Conservation (phyloP, 2,888 invertebrate species). For the Ypsolopha scabrella region DNA sequence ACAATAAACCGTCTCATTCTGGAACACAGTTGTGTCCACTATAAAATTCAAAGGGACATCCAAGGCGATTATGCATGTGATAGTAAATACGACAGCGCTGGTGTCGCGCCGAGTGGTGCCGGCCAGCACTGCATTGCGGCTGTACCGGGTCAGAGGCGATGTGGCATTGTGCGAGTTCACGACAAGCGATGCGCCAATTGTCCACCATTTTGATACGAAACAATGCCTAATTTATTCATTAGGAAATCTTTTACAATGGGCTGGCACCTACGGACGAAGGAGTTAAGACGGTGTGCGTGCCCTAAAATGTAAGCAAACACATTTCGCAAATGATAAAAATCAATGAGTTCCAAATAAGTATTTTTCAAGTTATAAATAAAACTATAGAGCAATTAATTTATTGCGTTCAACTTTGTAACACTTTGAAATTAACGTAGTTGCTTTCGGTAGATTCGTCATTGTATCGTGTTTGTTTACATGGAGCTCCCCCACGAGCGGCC, state of each 20-base stretch:
- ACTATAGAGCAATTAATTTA: too few relatives aligned
- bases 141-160: constrained; percentile 44
- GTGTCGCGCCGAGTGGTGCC: constrained; percentile 39
- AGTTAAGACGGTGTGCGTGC: too few relatives aligned
- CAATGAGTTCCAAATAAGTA: too few relatives aligned
- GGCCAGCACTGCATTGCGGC: constrained; percentile 50
- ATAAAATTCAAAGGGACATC: constrained; percentile 2
- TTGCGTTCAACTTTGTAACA: too few relatives aligned
- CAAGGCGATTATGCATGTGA: constrained; percentile 29
- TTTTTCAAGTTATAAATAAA: too few relatives aligned
- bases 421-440: too few relatives aligned
- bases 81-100: constrained; percentile 26
- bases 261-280: too few relatives aligned
- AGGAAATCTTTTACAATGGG: neutral
- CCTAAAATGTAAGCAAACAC: too few relatives aligned
- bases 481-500: constrained; percentile 7
- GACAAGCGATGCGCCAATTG: constrained; percentile 21
- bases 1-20: too few relatives aligned
- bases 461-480: constrained; percentile 5
- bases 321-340: too few relatives aligned
- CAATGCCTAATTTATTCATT: neutral
- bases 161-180: constrained; percentile 35
- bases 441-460: too few relatives aligned
- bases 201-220: neutral
- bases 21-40: too few relatives aligned